These are phyloP conservation scores for Zaprionus obscuricornis DNA, from an alignment of 2,888 invertebrate species.

Conservation along the genomic window DNA sequence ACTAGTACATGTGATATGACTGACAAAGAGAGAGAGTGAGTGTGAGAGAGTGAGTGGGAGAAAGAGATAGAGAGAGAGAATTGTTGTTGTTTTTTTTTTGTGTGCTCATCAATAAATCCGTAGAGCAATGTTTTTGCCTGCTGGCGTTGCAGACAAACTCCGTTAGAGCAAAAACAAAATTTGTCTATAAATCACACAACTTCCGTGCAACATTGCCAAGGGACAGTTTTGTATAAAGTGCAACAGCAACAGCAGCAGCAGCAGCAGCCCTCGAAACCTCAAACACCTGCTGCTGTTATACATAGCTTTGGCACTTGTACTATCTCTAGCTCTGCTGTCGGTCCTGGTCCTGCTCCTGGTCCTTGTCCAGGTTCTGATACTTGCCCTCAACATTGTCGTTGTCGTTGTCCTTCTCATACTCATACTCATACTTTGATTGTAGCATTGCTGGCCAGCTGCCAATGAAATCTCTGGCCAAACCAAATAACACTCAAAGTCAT, in stretches of 20 bases:
- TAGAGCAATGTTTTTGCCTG: conserved; percentile 40
- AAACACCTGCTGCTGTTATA: conserved; percentile 72
- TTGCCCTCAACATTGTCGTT: conserved; percentile 3
- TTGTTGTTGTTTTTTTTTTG: conserved; percentile 44
- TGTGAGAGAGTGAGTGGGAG: too few relatives aligned
- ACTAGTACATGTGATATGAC: conserved; percentile 29
- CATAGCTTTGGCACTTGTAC: conserved; percentile 9
- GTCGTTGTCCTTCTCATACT: not conserved
- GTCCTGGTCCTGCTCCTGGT: conserved; percentile 21
- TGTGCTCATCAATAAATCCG: conserved; percentile 75
- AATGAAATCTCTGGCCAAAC: conserved; percentile 69
- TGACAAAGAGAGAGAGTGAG: too few relatives aligned
- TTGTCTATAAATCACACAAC: conserved; percentile 75
- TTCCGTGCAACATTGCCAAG: conserved; percentile 46
- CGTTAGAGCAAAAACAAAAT: conserved; percentile 16
- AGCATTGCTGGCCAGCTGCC: conserved; percentile 71
- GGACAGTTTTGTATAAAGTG: conserved; percentile 52
- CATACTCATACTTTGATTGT: too few relatives aligned
- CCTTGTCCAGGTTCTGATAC: conserved; percentile 14
- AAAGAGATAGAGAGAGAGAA: too few relatives aligned
- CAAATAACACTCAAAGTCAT: conserved; percentile 74
- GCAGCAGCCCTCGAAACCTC: conserved; percentile 15
- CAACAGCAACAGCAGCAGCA: conserved; percentile 18
- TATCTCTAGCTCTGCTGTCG: too few relatives aligned
- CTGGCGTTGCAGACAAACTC: conserved; percentile 55